phyloP scores from a whole-genome alignment of 1,140 invertebrate genomes.

The Drosophila lacertosa region DNA sequence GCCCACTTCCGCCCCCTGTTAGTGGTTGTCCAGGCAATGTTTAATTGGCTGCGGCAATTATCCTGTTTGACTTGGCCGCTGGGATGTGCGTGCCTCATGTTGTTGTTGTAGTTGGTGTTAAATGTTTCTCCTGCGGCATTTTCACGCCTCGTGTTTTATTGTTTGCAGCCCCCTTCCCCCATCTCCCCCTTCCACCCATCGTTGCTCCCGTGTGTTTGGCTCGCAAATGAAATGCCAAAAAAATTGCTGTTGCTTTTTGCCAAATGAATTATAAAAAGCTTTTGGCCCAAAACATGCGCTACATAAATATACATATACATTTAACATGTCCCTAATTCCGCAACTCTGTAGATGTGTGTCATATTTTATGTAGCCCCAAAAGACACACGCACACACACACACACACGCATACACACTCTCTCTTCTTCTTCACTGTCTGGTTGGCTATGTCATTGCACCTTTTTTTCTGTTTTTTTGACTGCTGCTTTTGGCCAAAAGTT shows the following conservation, averaged over 20 bases:
- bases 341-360: slow-evolving; percentile 1
- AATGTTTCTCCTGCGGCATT: slow-evolving; percentile 62
- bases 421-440: slow-evolving; percentile 17
- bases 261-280: slow-evolving; percentile 60
- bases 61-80: slow-evolving; percentile 33
- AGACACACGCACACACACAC: slow-evolving; percentile 16
- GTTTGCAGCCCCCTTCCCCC: no score
- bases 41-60: slow-evolving; percentile 74
- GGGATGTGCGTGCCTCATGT: slow-evolving; percentile 22
- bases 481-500: slow-evolving; percentile 10
- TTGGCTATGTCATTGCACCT: slow-evolving; percentile 44
- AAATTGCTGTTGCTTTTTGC: slow-evolving; percentile 19
- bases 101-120: slow-evolving; percentile 54
- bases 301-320: slow-evolving; percentile 60
- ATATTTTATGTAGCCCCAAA: slow-evolving; percentile 54
- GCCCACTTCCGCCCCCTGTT: not conserved
- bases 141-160: slow-evolving; percentile 72
- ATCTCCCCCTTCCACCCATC: not conserved
- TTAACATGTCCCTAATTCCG: slow-evolving; percentile 30
- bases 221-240: slow-evolving; percentile 53
- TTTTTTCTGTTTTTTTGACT: slow-evolving; percentile 32
- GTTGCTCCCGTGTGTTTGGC: slow-evolving; percentile 15
- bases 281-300: slow-evolving; percentile 45
- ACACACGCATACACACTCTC: not conserved
- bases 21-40: slow-evolving; percentile 33